Base-by-base conservation (phyloP, 1,140 invertebrate species). In the Dinothrombium tinctorium region DNA sequence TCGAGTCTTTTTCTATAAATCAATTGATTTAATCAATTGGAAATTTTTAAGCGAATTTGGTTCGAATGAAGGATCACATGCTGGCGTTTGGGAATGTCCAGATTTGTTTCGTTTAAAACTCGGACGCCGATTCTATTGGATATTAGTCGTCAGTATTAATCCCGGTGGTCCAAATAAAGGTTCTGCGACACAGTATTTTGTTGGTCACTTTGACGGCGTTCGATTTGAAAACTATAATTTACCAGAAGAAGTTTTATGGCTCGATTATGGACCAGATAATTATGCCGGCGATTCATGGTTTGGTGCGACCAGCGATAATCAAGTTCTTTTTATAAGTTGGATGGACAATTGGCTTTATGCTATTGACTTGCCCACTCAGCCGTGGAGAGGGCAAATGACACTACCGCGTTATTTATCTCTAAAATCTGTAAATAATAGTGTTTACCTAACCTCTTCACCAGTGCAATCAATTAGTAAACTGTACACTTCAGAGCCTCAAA, bases 51-150 rank as follows among this genome's bases (percentile, higher is more conserved):
- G 36, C 17, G 3, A 26, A 4, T 44, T 44, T 17, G 43, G 43
- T 8, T 7, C 3, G 3, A 17, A 33, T 29, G 7, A 40, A 21
- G 37, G 37, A 17, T 14, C 7, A 7, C 37, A 41, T 11, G 21
- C 3, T 17, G 43, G 28, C 9, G 12, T 40, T n/a, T 44, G 37
- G 37, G 43, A 44, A 40, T 44, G 43, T 36, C 37, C 43, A 17
- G 35, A 21, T 15, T 11, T 43, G 7, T 40, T 37, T 4, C 33
- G 9, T 3, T 21, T 38, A 12, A 8, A 37, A 9, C 22, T 39
- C 2, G 37, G 19, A 24, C 1, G 1, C 8, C 0, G 0, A 8
- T 11, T 24, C 1, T 17, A 19, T 11, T 29, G 25, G 38, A 17
- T 29, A 4, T 22, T 40, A 12, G 12, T 40, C 3, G 1, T 14